These are phyloP conservation scores for Colaptes auratus DNA, from an alignment of 2,113 vertebrate genomes.

Conservation along the genomic window DNA sequence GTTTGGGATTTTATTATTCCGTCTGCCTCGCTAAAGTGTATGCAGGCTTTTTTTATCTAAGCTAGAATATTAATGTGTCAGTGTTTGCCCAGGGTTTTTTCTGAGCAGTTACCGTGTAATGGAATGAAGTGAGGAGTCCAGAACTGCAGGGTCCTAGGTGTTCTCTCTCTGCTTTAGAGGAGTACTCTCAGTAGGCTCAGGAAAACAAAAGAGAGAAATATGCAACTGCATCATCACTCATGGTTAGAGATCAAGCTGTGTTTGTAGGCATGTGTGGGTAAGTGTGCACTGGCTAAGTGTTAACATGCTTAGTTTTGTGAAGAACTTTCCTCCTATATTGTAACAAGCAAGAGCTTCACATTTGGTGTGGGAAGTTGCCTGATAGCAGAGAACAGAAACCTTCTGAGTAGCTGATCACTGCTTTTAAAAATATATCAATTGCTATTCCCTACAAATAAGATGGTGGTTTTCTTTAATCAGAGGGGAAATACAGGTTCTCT, in stretches of 20 bases:
- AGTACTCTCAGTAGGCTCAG: background rate
- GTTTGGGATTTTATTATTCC: conserved; percentile 1
- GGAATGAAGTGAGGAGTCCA: background rate
- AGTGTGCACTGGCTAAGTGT: background rate
- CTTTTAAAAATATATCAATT: background rate
- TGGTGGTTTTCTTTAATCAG: background rate
- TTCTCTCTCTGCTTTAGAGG: conserved; percentile 16
- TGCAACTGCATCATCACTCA: background rate
- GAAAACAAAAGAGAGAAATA: conserved; percentile 2
- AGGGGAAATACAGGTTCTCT: background rate
- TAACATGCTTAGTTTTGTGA: background rate
- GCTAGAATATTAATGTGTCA: background rate
- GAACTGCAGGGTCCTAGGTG: background rate
- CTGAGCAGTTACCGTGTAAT: background rate
- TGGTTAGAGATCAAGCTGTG: background rate
- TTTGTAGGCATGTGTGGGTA: background rate
- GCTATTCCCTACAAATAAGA: background rate
- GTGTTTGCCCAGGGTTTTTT: background rate
- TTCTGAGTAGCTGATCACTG: background rate
- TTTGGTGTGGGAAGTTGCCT: background rate
- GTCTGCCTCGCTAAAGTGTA: background rate
- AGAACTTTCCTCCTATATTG: background rate
- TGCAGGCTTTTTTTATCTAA: background rate
- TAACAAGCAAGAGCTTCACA: background rate
- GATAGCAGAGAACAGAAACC: background rate